Evolutionary conservation across 2,888 invertebrate species (phyloP).

Genomic region (Drosophila kuntzei): DNA sequence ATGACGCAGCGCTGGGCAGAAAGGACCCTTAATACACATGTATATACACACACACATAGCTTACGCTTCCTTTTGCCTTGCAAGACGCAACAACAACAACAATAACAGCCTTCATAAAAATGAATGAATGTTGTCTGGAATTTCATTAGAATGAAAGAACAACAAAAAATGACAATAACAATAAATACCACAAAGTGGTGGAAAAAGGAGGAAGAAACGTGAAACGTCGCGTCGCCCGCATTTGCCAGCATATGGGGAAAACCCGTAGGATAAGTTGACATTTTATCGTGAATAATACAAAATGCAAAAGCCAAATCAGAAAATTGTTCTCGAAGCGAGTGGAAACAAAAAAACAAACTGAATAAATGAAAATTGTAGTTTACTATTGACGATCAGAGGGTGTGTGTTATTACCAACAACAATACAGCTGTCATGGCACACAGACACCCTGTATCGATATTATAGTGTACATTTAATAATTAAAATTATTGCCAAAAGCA

Average conservation of each 20-base stretch:
- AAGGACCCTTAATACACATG: constrained; percentile 27
- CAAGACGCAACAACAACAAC: constrained; percentile 24
- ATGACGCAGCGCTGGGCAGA: constrained; percentile 63
- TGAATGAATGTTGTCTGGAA: constrained; percentile 56
- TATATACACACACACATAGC: constrained; percentile 5
- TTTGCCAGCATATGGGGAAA: constrained; percentile 48
- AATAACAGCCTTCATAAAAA: constrained; percentile 28
- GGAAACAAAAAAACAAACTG: constrained; percentile 18
- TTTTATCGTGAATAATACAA: constrained; percentile 4
- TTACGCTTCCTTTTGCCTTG: neutral
- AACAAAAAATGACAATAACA: constrained; percentile 15
- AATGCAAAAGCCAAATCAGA: constrained; percentile 21
- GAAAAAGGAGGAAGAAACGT: neutral
- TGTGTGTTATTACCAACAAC: neutral
- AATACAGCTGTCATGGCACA: constrained; percentile 7
- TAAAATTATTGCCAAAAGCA: constrained; percentile 50
- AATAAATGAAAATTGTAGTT: constrained; percentile 22
- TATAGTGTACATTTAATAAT: constrained; percentile 31
- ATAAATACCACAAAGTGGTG: constrained; percentile 7
- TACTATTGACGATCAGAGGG: neutral
- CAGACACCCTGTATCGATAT: constrained; percentile 23
- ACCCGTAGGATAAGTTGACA: constrained; percentile 30
- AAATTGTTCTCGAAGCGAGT: neutral
- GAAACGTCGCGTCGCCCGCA: constrained; percentile 15
- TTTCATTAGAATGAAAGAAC: constrained; percentile 19